phyloP scores from a whole-genome alignment of 2,888 invertebrate species.

The Heliconius sara region DNA sequence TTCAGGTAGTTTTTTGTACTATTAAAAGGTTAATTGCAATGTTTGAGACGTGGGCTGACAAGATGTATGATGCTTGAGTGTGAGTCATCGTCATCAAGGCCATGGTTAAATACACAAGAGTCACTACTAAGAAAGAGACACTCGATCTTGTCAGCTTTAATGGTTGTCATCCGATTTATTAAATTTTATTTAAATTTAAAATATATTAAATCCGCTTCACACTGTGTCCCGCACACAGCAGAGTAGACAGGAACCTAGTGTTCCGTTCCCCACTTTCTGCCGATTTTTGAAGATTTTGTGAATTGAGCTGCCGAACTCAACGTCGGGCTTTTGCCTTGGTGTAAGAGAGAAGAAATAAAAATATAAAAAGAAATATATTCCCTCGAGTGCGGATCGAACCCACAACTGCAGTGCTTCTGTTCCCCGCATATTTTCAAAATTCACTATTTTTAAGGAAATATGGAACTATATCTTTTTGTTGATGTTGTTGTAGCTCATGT shows the following conservation, averaged over 20 bases:
- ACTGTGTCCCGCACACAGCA: too few species aligned
- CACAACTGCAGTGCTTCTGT: too few species aligned
- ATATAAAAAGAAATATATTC: too few species aligned
- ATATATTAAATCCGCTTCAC: too few species aligned
- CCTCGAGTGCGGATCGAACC: too few species aligned
- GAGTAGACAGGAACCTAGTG: too few species aligned
- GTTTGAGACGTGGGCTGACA: constrained; percentile 19
- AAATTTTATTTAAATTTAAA: neutral
- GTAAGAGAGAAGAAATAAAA: too few species aligned
- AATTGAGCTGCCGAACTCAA: too few species aligned
- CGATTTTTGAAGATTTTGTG: too few species aligned
- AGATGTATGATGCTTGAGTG: constrained; percentile 13
- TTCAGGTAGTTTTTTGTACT: neutral
- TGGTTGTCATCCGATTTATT: neutral
- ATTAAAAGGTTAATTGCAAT: constrained; percentile 22
- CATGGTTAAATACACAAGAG: constrained; percentile 32
- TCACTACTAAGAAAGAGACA: constrained; percentile 26
- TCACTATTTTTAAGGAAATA: neutral
- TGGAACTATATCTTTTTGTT: neutral
- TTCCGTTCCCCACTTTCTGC: too few species aligned
- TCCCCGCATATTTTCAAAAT: neutral
- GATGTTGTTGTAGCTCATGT: neutral
- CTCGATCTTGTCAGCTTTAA: constrained; percentile 16
- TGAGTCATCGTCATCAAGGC: constrained; percentile 36
- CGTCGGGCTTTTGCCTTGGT: too few species aligned